A percentile compares a stretch with the other conserved stretches of the same genome.
Conservation (phyloP, 2,113 vertebrate genomes). For the Symphodus melops region DNA sequence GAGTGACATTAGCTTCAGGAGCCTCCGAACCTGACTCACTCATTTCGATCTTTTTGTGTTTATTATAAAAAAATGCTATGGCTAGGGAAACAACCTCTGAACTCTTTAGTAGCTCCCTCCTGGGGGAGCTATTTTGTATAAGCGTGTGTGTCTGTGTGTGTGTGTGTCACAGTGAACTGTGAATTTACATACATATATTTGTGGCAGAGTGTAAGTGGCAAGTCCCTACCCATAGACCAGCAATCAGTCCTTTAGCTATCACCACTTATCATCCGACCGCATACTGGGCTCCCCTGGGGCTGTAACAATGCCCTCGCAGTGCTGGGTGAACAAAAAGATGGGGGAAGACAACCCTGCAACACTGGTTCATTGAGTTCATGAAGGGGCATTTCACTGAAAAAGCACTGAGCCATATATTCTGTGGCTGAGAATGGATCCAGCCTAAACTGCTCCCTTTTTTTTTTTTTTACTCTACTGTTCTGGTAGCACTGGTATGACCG, state of each 20-base stretch:
- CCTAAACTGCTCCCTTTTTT: conserved; percentile 21
- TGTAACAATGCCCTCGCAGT: conserved; percentile 24
- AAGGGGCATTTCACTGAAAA: conserved; percentile 32
- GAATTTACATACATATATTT: conserved; percentile 25
- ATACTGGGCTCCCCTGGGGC: conserved; percentile 35
- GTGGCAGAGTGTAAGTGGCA: conserved; percentile 17
- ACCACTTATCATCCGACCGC: conserved; percentile 17
- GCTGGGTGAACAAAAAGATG: conserved; percentile 12
- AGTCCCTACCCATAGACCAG: conserved; percentile 11
- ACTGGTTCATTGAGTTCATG: conserved; percentile 23
- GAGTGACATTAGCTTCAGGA: conserved; percentile 62
- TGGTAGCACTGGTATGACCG: conserved; percentile 24
- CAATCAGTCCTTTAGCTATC: too few species aligned
- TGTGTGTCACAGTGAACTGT: conserved; percentile 25
- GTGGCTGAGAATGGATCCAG: conserved; percentile 32
- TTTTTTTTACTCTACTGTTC: conserved; percentile 34
- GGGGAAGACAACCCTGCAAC: conserved; percentile 1
- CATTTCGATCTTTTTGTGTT: conserved; percentile 52
- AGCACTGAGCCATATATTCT: conserved; percentile 34
- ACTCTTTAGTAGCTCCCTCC: conserved; percentile 65
- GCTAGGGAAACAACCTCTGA: conserved; percentile 65
- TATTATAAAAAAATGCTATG: conserved; percentile 66
- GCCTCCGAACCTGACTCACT: conserved; percentile 30
- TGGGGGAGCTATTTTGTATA: conserved; percentile 23
- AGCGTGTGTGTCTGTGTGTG: conserved; percentile 5